A percentile compares a stretch with the other conserved stretches of the same genome.
Evolutionary conservation across 2,113 vertebrate genomes (phyloP).

Genomic region (Scolopax mira): DNA sequence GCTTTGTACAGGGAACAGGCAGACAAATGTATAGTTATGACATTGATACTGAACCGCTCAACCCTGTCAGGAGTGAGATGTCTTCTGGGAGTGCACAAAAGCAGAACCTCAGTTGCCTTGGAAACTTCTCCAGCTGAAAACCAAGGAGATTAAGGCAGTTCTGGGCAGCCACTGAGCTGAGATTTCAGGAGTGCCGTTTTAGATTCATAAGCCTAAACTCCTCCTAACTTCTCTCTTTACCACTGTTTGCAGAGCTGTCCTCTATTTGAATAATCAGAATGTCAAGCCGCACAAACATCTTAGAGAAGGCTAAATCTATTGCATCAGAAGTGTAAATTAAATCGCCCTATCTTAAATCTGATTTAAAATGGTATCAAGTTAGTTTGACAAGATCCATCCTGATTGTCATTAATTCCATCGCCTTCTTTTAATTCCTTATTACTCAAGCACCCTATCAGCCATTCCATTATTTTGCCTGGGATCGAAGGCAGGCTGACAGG

Average conservation of each 20-base stretch:
- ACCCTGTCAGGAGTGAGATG: constrained; percentile 57
- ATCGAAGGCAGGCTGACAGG: constrained; percentile 60
- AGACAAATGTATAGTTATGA: constrained; percentile 62
- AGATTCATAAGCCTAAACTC: neutral
- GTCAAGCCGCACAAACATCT: neutral
- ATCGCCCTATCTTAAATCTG: neutral
- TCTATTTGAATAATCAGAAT: constrained; percentile 13
- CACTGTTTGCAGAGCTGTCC: neutral
- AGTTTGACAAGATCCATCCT: constrained; percentile 9
- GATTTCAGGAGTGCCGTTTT: constrained; percentile 8
- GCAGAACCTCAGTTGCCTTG: constrained; percentile 68
- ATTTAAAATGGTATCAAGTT: constrained; percentile 4
- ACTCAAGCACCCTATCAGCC: constrained; percentile 32
- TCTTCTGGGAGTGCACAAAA: constrained; percentile 64
- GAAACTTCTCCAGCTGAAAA: constrained; percentile 66
- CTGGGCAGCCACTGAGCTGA: neutral
- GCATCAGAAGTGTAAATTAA: neutral
- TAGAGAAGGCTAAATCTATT: neutral
- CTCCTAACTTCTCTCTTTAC: constrained; percentile 17
- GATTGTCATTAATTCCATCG: constrained; percentile 5
- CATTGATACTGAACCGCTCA: constrained; percentile 39
- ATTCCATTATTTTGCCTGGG: constrained; percentile 58
- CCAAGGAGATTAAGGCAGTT: constrained; percentile 21
- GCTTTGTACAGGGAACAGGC: neutral
- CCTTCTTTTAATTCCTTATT: constrained; percentile 43